A percentile compares a stretch with the other conserved stretches of the same genome.
These are phyloP conservation scores for Limanda limanda DNA, from an alignment of 2,113 vertebrate species.

Conservation along the genomic window DNA sequence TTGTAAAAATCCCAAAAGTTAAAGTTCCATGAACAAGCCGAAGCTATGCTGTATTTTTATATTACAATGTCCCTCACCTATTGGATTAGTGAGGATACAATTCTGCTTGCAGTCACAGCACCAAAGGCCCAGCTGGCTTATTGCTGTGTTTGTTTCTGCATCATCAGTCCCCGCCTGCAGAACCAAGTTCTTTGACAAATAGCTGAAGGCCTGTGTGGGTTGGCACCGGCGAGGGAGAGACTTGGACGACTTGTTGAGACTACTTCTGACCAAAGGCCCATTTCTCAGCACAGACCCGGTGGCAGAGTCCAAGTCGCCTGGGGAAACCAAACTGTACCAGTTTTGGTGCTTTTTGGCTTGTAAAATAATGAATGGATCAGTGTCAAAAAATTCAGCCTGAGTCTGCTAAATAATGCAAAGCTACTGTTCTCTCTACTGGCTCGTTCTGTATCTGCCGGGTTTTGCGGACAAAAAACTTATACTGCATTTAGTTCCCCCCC, in stretches of 20 bases:
- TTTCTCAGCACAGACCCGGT: slow-evolving; percentile 39
- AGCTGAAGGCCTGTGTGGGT: slow-evolving; percentile 66
- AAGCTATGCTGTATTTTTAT: not conserved
- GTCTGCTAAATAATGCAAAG: not conserved
- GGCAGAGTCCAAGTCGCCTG: slow-evolving; percentile 30
- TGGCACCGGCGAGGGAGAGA: slow-evolving; percentile 43
- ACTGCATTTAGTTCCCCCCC: no score
- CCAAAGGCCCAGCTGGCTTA: slow-evolving; percentile 12
- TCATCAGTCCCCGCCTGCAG: slow-evolving; percentile 38
- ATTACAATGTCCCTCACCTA: slow-evolving; percentile 18
- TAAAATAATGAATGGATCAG: not conserved
- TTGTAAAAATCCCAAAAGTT: no score
- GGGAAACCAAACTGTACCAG: slow-evolving; percentile 1
- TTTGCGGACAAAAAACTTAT: not conserved
- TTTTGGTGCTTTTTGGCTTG: not conserved
- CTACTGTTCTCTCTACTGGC: not conserved
- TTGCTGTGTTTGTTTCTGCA: slow-evolving; percentile 36
- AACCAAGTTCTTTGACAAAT: slow-evolving; percentile 56
- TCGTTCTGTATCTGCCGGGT: not conserved
- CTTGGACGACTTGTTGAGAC: slow-evolving; percentile 38
- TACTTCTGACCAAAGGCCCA: slow-evolving; percentile 47
- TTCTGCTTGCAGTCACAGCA: slow-evolving; percentile 5
- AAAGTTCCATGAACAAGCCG: no score
- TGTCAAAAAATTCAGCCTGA: not conserved
- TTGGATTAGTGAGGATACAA: slow-evolving; percentile 30